Evolutionary conservation across 1,140 invertebrate species (phyloP).

Genomic region (Drosophila micromelanica): DNA sequence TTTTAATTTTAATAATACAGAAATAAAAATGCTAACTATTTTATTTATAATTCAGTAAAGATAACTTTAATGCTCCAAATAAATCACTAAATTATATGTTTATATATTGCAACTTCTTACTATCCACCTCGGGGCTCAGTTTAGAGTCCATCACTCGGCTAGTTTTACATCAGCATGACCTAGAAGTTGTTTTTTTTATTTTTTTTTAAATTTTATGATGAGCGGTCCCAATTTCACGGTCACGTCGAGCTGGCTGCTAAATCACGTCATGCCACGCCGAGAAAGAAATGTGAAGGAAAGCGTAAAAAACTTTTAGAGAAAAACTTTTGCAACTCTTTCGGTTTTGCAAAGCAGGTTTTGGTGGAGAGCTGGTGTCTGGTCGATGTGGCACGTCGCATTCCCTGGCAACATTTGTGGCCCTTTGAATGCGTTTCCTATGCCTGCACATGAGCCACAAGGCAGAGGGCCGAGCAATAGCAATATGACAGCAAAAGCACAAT

Average conservation of each 20-base stretch:
- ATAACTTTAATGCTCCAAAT: too few relatives aligned
- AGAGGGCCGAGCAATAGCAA: neutral
- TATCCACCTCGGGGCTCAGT: neutral
- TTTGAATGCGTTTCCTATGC: conserved; percentile 68
- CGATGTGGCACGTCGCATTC: conserved; percentile 57
- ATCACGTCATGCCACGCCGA: conserved; percentile 61
- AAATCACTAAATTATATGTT: too few relatives aligned
- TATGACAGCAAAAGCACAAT: conserved; percentile 24
- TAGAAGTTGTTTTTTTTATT: neutral
- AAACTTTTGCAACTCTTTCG: conserved; percentile 63
- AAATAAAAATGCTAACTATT: too few relatives aligned
- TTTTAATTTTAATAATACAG: too few relatives aligned
- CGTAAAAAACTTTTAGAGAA: conserved; percentile 28
- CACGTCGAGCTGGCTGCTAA: conserved; percentile 68
- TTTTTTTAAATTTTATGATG: conserved; percentile 22
- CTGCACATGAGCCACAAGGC: conserved; percentile 51
- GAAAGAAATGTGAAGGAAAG: conserved; percentile 32
- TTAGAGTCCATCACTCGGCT: conserved; percentile 2
- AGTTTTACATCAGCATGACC: neutral
- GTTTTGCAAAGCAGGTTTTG: neutral
- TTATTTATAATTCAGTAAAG: too few relatives aligned
- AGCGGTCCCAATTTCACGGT: conserved; percentile 66
- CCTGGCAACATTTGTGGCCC: conserved; percentile 63
- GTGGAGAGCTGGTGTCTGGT: conserved; percentile 16
- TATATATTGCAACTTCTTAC: too few relatives aligned